Conservation (phyloP, 2,888 invertebrate genomes). For the Panzeria rudis region DNA sequence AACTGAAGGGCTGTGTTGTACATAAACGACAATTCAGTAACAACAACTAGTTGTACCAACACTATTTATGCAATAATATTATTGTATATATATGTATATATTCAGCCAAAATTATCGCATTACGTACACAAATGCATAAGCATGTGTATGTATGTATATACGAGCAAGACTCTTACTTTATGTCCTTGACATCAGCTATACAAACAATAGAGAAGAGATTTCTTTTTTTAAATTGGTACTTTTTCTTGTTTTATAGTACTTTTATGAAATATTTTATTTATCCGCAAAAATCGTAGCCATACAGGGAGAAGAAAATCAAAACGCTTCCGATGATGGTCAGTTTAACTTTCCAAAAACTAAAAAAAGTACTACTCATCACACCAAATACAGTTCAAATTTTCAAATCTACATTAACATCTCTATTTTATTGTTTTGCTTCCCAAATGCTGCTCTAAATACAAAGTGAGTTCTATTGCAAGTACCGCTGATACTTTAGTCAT, state of each 20-base stretch:
- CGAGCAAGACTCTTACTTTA: background rate
- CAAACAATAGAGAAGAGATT: background rate
- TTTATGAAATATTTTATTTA: too few relatives aligned
- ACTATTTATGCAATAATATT: slow-evolving; percentile 33
- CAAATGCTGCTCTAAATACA: background rate
- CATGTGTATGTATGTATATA: background rate
- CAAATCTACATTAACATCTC: background rate
- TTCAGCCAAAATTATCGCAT: slow-evolving; percentile 48
- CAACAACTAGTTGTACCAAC: slow-evolving; percentile 1
- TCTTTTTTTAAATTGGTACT: background rate
- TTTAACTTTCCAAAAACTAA: too few relatives aligned
- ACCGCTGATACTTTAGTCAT: slow-evolving; percentile 3
- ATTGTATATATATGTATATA: slow-evolving; percentile 55
- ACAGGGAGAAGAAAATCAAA: too few relatives aligned
- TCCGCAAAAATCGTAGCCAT: too few relatives aligned
- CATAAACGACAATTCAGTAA: slow-evolving; percentile 3
- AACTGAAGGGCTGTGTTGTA: background rate
- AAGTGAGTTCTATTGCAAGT: slow-evolving; percentile 22
- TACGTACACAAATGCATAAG: background rate
- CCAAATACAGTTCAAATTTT: background rate
- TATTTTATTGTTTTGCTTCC: background rate
- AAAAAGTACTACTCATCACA: too few relatives aligned
- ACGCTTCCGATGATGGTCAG: too few relatives aligned
- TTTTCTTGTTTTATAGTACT: background rate
- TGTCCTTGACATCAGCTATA: background rate